A percentile compares a stretch with the other conserved stretches of the same genome.
Evolutionary conservation across 2,113 vertebrate species (phyloP).

Genomic region (Caloenas nicobarica): DNA sequence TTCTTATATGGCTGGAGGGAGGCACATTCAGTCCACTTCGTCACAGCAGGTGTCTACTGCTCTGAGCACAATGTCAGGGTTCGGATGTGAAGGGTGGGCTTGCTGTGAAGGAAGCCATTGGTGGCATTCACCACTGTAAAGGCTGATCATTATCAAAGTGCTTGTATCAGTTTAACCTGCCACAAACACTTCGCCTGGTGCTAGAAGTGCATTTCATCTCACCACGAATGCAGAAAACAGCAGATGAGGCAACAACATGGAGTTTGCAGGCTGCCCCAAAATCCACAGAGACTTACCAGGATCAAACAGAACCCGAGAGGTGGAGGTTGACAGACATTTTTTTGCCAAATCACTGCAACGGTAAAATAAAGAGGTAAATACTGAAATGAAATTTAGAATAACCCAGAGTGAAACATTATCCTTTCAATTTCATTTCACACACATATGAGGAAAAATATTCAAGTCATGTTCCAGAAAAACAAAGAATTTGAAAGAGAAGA

Average conservation of each 20-base stretch:
- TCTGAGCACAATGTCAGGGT: not conserved
- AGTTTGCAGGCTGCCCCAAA: not conserved
- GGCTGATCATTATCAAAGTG: not conserved
- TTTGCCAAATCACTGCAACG: not conserved
- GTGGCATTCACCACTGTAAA: not conserved
- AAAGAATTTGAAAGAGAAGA: not conserved
- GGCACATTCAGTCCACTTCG: not conserved
- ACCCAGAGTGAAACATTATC: not conserved
- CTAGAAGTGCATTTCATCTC: not conserved
- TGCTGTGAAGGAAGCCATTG: not conserved
- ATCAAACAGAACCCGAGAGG: not conserved
- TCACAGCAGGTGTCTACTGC: not conserved
- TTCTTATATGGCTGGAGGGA: not conserved
- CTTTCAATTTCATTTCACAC: not conserved
- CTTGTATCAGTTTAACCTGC: not conserved
- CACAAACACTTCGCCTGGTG: not conserved
- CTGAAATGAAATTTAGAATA: not conserved
- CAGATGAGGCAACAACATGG: not conserved
- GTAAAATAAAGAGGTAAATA: not conserved
- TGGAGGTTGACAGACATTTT: not conserved
- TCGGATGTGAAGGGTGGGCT: not conserved
- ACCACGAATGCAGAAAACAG: not conserved
- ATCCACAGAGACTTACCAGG: not conserved
- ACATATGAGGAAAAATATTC: not conserved
- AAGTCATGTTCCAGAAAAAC: not conserved